Evolutionary conservation across 2,113 vertebrate genomes (phyloP).

Genomic region (Thamnophis sirtalis): DNA sequence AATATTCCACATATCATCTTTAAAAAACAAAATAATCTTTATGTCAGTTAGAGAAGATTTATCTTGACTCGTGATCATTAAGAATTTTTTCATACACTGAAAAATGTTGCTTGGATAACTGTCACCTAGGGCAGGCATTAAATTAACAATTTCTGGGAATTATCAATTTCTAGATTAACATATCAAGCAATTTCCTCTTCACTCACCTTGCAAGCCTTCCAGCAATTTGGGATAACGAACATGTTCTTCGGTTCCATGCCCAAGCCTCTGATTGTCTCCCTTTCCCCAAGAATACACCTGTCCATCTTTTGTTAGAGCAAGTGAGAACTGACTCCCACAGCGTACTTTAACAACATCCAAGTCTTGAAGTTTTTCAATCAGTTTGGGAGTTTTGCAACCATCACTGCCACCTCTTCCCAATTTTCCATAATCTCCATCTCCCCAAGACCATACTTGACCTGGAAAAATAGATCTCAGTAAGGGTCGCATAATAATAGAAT

Average conservation of each 20-base stretch:
- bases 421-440: slow-evolving; percentile 96
- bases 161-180: not conserved
- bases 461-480: slow-evolving; percentile 23
- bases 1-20: not conserved
- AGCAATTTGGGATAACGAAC: slow-evolving; percentile 93
- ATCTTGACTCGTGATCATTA: not conserved
- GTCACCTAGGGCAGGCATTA: not conserved
- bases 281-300: slow-evolving; percentile 98
- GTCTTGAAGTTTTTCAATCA: slow-evolving; percentile 96
- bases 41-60: not conserved
- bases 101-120: not conserved
- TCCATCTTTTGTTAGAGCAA: slow-evolving; percentile 92
- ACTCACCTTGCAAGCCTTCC: slow-evolving; percentile 87
- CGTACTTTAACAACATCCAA: slow-evolving; percentile 90
- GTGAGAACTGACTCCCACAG: slow-evolving; percentile 95
- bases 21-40: not conserved
- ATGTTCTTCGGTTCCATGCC: slow-evolving; percentile 94
- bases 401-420: slow-evolving; percentile 94
- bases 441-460: slow-evolving; percentile 99
- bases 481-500: not conserved
- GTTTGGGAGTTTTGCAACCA: slow-evolving; percentile 93
- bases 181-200: not conserved
- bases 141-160: not conserved
- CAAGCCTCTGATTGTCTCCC: slow-evolving; percentile 95
- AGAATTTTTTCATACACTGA: not conserved